Base-by-base conservation (phyloP, 2,797 vertebrate species). In the Anolis apletophallus region DNA sequence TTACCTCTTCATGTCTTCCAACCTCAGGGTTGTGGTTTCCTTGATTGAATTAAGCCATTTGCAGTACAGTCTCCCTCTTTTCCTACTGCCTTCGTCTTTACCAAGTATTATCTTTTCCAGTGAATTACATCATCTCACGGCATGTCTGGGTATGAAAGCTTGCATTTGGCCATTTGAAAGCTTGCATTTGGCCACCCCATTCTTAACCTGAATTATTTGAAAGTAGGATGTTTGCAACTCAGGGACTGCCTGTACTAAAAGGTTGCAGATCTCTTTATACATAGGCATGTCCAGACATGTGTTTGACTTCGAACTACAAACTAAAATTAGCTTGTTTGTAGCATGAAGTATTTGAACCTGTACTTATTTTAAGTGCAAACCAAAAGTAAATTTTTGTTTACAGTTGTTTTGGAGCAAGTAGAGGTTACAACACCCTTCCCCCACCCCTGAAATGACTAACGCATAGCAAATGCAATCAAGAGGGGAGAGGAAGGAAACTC, bases 251-350 rank as follows among this genome's bases (percentile, higher is more conserved):
- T 8, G 46, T 3, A 94, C 95, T 95, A 90, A 89, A 96, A 96
- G 96, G 97, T 97, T 98, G 97, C 96, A 94, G 97, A 98, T 98
- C 96, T 96, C 93, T 93, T 91, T 94, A 88, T 90, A 94, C 87
- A 78, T 21, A 83, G 91, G 90, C 94, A 92, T 97, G 97, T 94
- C 90, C 96, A 96, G 96, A 96, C 88, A 87, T 92, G 93, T 94
- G 91, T 95, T 89, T 92, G 96, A 90, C 95, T 97, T 96, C 96
- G 96, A 97, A 97, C 94, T 96, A 96, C 93, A 86, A 80, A 95
- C 97, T 97, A 97, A 97, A 97, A 97, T 96, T 97, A 97, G 96
- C 97, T 94, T 95, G 95, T 97, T 96, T 95, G 23, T 96, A 93
- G 94, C 16, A 52, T 36, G 96, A 94, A 95, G 95, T 95, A 94